Conservation (phyloP, 2,888 invertebrate genomes). For the Aphidius colemani region DNA sequence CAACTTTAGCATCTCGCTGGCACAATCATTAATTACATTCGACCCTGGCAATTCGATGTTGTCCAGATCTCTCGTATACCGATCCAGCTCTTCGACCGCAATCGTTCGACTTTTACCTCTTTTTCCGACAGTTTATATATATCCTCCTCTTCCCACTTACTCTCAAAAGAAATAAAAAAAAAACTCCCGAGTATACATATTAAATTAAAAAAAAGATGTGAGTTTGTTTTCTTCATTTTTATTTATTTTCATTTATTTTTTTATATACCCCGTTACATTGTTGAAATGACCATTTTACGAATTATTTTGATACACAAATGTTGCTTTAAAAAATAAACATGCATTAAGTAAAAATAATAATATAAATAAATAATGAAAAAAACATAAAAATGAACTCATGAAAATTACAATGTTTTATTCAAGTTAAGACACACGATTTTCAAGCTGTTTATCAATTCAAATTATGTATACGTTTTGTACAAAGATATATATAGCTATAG, state of each 20-base stretch:
- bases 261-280: slow-evolving; percentile 10
- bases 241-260: slow-evolving; percentile 16
- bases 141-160: slow-evolving; percentile 5
- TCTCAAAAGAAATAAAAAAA: slow-evolving; percentile 17
- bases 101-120: not conserved
- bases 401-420: no score
- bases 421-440: no score
- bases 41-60: slow-evolving; percentile 31
- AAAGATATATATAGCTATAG: no score
- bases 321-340: not conserved
- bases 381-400: no score
- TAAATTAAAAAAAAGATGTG: slow-evolving; percentile 21
- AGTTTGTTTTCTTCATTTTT: slow-evolving; percentile 39
- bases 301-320: slow-evolving; percentile 16
- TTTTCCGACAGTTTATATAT: not conserved
- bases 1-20: not conserved
- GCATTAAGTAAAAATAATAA: no score
- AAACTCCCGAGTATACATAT: no score
- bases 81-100: not conserved
- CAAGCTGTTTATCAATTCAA: no score
- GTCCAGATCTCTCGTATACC: slow-evolving; percentile 27
- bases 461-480: no score
- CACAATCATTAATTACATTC: slow-evolving; percentile 36
- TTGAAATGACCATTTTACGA: slow-evolving; percentile 24
- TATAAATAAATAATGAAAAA: no score